These are phyloP conservation scores for Drosophila varians DNA, from an alignment of 1,140 invertebrate genomes.

Conservation along the genomic window DNA sequence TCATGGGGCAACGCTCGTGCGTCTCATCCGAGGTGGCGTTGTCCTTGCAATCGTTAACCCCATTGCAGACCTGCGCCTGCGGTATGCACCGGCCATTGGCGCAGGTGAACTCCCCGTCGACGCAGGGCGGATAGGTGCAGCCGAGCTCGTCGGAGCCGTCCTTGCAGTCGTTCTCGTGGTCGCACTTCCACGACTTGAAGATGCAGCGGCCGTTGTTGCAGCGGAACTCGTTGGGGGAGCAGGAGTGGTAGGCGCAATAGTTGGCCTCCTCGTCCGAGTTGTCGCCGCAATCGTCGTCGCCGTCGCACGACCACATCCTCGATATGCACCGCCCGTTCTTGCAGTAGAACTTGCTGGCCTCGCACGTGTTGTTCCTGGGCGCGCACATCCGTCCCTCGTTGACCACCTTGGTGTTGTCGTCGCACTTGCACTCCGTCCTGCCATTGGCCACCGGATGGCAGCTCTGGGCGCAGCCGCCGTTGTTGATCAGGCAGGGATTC, in stretches of 20 bases:
- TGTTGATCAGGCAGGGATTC: conserved; percentile 95
- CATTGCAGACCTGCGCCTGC: conserved; percentile 94
- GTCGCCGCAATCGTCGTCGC: conserved; percentile 97
- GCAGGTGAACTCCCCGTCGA: conserved; percentile 96
- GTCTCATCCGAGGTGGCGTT: conserved; percentile 96
- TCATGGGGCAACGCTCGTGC: conserved; percentile 92
- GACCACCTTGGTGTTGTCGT: conserved; percentile 93
- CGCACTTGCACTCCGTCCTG: conserved; percentile 93
- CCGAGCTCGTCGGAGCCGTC: conserved; percentile 96
- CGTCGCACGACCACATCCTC: conserved; percentile 97
- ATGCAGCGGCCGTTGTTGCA: conserved; percentile 98
- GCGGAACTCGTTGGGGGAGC: conserved; percentile 95
- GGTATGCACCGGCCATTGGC: conserved; percentile 95
- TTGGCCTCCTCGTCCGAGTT: conserved; percentile 96
- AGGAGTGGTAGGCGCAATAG: conserved; percentile 97
- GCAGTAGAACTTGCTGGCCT: conserved; percentile 95
- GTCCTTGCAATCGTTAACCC: conserved; percentile 97
- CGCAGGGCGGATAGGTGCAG: conserved; percentile 95
- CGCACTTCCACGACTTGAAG: conserved; percentile 97
- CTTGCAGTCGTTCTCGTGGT: conserved; percentile 97
- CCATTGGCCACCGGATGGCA: conserved; percentile 95
- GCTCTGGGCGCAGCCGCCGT: conserved; percentile 97
- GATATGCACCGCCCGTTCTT: conserved; percentile 97
- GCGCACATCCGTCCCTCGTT: conserved; percentile 97
- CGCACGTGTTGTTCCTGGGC: conserved; percentile 93